phyloP scores from a whole-genome alignment of 2,113 vertebrate species.

The Microtus richardsoni region DNA sequence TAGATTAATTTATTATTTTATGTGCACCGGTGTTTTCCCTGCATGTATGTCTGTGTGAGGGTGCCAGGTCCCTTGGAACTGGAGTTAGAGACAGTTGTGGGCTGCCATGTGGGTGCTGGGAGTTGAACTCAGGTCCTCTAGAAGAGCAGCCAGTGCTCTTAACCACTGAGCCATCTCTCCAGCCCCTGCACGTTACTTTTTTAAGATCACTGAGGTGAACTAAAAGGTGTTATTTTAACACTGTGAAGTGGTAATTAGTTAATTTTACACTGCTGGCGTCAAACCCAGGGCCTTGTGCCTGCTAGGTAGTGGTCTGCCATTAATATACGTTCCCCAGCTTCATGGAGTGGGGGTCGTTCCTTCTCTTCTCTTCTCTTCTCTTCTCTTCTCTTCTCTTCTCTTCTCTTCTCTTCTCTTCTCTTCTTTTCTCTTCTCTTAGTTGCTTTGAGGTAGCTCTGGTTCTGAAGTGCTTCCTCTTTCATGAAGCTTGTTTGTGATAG shows the following conservation, averaged over 20 bases:
- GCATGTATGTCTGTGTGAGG: neutral
- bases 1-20: neutral
- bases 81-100: neutral
- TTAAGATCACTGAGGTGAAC: neutral
- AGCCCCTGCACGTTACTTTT: neutral
- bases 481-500: conserved; percentile 11
- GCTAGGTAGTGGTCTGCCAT: neutral
- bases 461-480: neutral
- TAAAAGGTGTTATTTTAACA: conserved; percentile 7
- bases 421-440: neutral
- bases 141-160: neutral
- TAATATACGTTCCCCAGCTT: neutral
- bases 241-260: neutral
- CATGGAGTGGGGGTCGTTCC: neutral
- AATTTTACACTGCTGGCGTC: neutral
- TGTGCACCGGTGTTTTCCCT: neutral
- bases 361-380: too few species aligned
- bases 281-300: neutral
- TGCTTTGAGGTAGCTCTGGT: neutral
- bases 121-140: neutral
- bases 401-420: neutral
- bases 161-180: neutral
- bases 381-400: neutral
- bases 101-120: neutral
- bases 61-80: neutral